These are phyloP conservation scores for Takifugu ocellatus DNA, from an alignment of 2,797 vertebrate genomes.

Conservation along the genomic window DNA sequence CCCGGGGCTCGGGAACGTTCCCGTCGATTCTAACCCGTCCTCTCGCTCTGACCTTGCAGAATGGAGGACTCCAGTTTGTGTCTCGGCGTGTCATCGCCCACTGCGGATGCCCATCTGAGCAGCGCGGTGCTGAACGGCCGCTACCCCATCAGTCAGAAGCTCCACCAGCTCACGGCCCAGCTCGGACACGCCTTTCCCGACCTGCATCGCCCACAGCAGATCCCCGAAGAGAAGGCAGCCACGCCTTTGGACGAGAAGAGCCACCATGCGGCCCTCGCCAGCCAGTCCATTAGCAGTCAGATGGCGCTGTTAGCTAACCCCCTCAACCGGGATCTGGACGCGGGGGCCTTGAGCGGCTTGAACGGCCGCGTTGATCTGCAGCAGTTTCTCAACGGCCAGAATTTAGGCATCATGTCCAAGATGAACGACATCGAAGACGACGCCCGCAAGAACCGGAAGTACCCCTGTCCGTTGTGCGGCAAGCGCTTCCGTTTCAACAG, in stretches of 20 bases:
- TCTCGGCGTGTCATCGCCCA: slow-evolving; percentile 96
- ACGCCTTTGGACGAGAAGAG: slow-evolving; percentile 89
- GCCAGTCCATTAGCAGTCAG: slow-evolving; percentile 93
- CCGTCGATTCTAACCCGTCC: slow-evolving; percentile 5
- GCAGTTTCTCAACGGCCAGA: slow-evolving; percentile 97
- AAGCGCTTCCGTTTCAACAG: slow-evolving; percentile 99
- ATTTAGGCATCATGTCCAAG: slow-evolving; percentile 98
- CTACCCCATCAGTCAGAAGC: slow-evolving; percentile 98
- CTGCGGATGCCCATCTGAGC: slow-evolving; percentile 90
- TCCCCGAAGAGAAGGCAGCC: slow-evolving; percentile 87
- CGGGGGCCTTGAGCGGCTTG: slow-evolving; percentile 78
- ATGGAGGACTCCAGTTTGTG: slow-evolving; percentile 99
- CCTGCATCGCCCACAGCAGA: slow-evolving; percentile 90
- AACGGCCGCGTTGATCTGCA: slow-evolving; percentile 96
- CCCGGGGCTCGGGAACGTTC: no score
- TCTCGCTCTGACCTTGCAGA: slow-evolving; percentile 53
- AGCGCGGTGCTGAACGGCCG: slow-evolving; percentile 96
- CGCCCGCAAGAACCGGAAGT: slow-evolving; percentile 95
- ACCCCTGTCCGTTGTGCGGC: slow-evolving; percentile 95
- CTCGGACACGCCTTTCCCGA: slow-evolving; percentile 96
- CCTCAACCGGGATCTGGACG: slow-evolving; percentile 92
- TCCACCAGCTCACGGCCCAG: slow-evolving; percentile 96
- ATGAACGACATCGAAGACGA: slow-evolving; percentile 99
- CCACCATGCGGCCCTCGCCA: slow-evolving; percentile 86
- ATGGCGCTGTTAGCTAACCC: slow-evolving; percentile 96